A percentile compares a stretch with the other conserved stretches of the same genome.
Conservation (phyloP, 1,140 invertebrate species). For the Coelopa frigida region DNA sequence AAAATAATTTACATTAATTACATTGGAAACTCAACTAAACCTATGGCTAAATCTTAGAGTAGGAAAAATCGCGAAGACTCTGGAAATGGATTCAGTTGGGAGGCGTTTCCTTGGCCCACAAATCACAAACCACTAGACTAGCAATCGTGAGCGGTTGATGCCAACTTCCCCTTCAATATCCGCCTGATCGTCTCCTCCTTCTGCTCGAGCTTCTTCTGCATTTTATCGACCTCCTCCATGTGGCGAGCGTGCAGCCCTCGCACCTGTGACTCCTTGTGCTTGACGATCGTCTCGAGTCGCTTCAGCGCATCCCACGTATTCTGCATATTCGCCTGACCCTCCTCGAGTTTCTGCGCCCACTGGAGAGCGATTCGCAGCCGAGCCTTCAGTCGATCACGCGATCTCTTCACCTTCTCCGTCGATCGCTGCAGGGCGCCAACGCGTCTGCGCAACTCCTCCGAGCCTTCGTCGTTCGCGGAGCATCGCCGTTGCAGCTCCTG, state of each 20-base stretch:
- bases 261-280: constrained; percentile 41
- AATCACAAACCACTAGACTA: no score
- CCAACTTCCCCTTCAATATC: constrained; percentile 10
- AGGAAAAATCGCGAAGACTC: no score
- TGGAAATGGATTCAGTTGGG: no score
- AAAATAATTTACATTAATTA: no score
- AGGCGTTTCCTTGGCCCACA: no score
- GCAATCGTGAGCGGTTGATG: no score
- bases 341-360: constrained; percentile 40
- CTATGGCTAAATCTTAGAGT: no score
- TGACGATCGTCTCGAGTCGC: constrained; percentile 34
- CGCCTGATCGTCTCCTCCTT: constrained; percentile 40
- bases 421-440: constrained; percentile 17
- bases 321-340: constrained; percentile 28
- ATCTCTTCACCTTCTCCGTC: constrained; percentile 31
- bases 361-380: constrained; percentile 36
- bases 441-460: constrained; percentile 13
- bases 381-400: constrained; percentile 33
- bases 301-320: constrained; percentile 38
- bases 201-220: constrained; percentile 34
- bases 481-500: constrained; percentile 27
- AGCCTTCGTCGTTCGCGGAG: constrained; percentile 11
- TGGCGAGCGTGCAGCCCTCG: constrained; percentile 35
- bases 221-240: constrained; percentile 32
- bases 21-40: no score